Evolutionary conservation across 2,113 vertebrate genomes (phyloP), one percentile per base, ranked within the genome.

Genomic region (Formicarius rufipectus): DNA sequence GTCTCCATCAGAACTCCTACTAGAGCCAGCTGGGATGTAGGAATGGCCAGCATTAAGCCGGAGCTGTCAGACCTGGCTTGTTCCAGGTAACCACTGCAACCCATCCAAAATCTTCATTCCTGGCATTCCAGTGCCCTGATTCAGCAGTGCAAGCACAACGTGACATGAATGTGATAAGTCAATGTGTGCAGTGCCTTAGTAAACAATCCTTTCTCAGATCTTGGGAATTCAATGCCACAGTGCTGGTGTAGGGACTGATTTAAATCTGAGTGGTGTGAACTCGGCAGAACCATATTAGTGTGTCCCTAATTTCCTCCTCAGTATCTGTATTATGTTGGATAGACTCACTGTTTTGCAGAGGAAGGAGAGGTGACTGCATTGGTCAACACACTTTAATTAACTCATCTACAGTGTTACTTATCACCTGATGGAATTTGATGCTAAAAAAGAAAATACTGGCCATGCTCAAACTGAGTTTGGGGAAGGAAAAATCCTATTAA

Each of bases 241-340:
- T 79, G 24, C 35, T 63, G 30, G 10, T 47, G 47, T 16, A 56
- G 58, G 49, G 49, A 22, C 39, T 56, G 53, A 14, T 83, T 76
- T 83, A 83, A 72, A 49, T 39, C 52, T 60, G 33, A 18, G 10
- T 74, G 24, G 28, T 59, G 10, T 45, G 74, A 71, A 23, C 25
- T 75, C 0, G 0, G 64, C 56, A 75, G 56, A 77, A 33, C 17
- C 1, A 1, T 33, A 5, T 6, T 64, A 35, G 0, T 44, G 6
- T 19, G 33, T 55, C 63, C 11, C 1, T 50, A 4, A 35, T 77
- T 86, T 50, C 19, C 17, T 85, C 21, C 42, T 73, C 55, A 42
- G 40, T 40, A 8, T 60, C 68, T 39, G 10, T 56, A 21, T 69
- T 72, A 10, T 0, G 4, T 37, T 91, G 62, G 19, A 23, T 52